Evolutionary conservation across 2,888 invertebrate genomes (phyloP), one percentile per base, ranked within the genome.

Genomic region (Rutpela maculata): DNA sequence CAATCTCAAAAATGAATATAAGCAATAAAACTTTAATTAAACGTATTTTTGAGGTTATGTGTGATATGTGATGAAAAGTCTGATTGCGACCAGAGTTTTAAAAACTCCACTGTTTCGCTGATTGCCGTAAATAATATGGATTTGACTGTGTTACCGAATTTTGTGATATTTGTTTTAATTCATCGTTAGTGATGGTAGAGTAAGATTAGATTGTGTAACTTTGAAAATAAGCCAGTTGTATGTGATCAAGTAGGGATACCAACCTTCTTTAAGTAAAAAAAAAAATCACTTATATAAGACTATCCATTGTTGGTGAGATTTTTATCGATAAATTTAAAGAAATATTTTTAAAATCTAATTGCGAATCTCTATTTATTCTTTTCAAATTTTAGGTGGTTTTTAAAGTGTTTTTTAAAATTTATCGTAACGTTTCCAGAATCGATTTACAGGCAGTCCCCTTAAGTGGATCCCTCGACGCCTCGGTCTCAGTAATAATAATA

Each of bases 141-240:
- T 63, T 50, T 26, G 65, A 55, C 50, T 26, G 26, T 57, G 71
- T 56, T 70, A 78, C 78, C 78, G 76, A 76, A 73, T 81, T 78
- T 79, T 81, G 81, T 81, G 81, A 81, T 81, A 81, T 80, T 80
- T 76, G 74, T 77, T 78, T 79, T 81, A 79, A 67, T 55, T 66
- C 59, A 65, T 76, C 26, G 67, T 76, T 71, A 74, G 77, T 75
- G 50, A 69, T 67, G 76, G 68, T 75, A 67, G 65, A 18, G 56
- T 76, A 76, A 76, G 71, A 71, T 66, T 71, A 71, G 71, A 76
- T 66, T 76, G 76, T 76, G 76, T 76, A 72, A 59, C 56, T 56
- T 60, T 72, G 57, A 68, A 77, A 78, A 65, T 79, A 79, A 80
- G 81, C 81, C 79, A 81, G 81, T 81, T 78, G 79, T 80, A 77